Evolutionary conservation across 2,888 invertebrate genomes (phyloP).

Genomic region (Cephalotes varians): DNA sequence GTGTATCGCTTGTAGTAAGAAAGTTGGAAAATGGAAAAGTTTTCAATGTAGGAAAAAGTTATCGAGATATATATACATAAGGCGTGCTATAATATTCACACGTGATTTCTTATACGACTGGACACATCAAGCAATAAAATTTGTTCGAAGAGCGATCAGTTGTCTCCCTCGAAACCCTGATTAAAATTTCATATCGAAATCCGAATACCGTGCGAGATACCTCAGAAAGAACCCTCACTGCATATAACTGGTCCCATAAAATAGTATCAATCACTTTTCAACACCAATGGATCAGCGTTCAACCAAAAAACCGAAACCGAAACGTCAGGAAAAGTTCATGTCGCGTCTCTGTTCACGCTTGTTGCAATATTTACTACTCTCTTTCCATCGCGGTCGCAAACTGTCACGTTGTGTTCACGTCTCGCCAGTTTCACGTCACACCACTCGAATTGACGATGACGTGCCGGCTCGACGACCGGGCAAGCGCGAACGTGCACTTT

Average conservation of each 20-base stretch:
- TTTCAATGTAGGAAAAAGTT: conserved; percentile 14
- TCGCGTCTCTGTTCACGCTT: no score
- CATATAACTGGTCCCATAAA: conserved; percentile 1
- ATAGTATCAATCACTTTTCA: conserved; percentile 27
- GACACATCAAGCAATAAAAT: not conserved
- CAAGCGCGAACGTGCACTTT: conserved; percentile 2
- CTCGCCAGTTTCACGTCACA: conserved; percentile 39
- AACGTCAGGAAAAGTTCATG: not conserved
- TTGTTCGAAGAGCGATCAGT: not conserved
- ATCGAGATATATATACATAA: not conserved
- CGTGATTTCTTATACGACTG: not conserved
- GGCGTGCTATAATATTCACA: not conserved
- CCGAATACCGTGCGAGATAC: not conserved
- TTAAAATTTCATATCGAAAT: not conserved
- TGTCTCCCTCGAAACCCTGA: not conserved
- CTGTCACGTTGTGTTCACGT: conserved; percentile 16
- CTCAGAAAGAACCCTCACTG: not conserved
- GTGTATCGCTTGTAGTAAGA: not conserved
- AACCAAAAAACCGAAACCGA: not conserved
- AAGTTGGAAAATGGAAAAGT: conserved; percentile 16
- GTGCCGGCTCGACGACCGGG: not conserved
- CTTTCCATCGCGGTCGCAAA: conserved; percentile 1
- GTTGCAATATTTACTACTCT: not conserved
- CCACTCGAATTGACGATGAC: conserved; percentile 29
- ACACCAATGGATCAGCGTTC: not conserved